A percentile compares a stretch with the other conserved stretches of the same genome.
phyloP scores from a whole-genome alignment of 2,888 invertebrate species.

The Plagodis pulveraria region DNA sequence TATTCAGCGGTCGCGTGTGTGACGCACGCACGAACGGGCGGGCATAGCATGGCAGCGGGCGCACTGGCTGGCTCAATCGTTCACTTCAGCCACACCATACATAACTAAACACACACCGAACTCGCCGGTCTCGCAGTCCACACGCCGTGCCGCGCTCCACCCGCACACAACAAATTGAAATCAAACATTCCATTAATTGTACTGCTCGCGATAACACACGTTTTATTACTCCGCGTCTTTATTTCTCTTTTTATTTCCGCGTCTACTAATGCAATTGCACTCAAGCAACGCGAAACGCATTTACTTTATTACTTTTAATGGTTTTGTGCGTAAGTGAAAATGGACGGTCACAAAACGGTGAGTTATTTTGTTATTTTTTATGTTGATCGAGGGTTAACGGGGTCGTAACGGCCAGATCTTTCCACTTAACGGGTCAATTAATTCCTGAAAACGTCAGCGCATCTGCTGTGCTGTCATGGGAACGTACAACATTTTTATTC shows the following conservation, averaged over 20 bases:
- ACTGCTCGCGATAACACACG: conserved; percentile 72
- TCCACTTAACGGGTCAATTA: conserved; percentile 34
- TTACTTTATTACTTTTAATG: conserved; percentile 68
- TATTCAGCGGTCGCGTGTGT: conserved; percentile 23
- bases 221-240: conserved; percentile 76
- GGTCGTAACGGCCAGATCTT: conserved; percentile 35
- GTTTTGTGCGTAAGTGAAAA: conserved; percentile 74
- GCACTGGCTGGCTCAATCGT: conserved; percentile 5
- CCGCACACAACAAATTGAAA: conserved; percentile 55
- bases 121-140: conserved; percentile 59
- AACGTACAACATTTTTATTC: conserved; percentile 1
- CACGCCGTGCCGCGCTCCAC: conserved; percentile 51
- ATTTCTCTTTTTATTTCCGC: conserved; percentile 78
- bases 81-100: conserved; percentile 18
- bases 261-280: conserved; percentile 80
- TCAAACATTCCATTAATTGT: conserved; percentile 78
- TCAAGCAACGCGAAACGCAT: conserved; percentile 73
- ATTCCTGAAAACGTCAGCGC: conserved; percentile 29
- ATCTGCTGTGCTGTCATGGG: conserved; percentile 21
- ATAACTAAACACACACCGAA: conserved; percentile 43
- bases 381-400: conserved; percentile 30
- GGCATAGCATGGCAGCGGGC: neutral
- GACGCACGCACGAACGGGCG: conserved; percentile 37
- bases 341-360: conserved; percentile 64
- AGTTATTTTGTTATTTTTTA: conserved; percentile 51